Base-by-base conservation (phyloP, 2,113 vertebrate species). In the Colossoma macropomum region DNA sequence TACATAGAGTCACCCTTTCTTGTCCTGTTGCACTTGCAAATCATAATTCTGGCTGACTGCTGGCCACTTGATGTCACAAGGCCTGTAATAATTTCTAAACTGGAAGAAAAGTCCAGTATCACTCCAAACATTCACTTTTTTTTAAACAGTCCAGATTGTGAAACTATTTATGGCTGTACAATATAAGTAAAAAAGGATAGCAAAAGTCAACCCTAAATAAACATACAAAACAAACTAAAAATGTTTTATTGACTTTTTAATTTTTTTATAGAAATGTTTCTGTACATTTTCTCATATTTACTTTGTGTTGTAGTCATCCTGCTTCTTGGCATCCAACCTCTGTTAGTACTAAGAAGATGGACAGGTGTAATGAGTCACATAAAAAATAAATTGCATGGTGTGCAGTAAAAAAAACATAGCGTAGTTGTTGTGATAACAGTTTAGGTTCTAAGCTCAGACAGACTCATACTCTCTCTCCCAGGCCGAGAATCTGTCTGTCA, bases 391-490 rank as follows among this genome's bases (percentile, higher is more conserved):
- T 12, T 70, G 66, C 32, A 27, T 62, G 1, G 9, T 27, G 19
- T 62, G 59, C 59, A 62, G 21, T 23, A 52, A 17, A 52, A 21
- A 52, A 17, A 17, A 9, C 7, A 50, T 41, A 27, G 30, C 60
- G 25, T n/a, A 19, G 30, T 52, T 71, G 28, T 32, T 3, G 21
- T 30, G 45, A 73, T 4, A 60, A 63, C 23, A 48, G 71, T 52
- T 75, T 45, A 65, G 41, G n/a, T 6, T 34, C 28, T 34, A 10
- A 28, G 34, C 73, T 93, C 92, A 99, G 4, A 97, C 96, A 0
- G 97, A 97, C 87, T 98, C 92, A 1, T 96, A 98, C 68, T 98
- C 96, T 70, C 66, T 95, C 90, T 98, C 96, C 97, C 97, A 99
- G 82, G 93, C 96, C 0, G 84, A 82, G 83, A 97, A 98, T 90